Percentiles rank a stretch among this genome's conserved stretches.
These are phyloP conservation scores for Toxostoma redivivum DNA, from an alignment of 2,113 vertebrate genomes.

Conservation along the genomic window DNA sequence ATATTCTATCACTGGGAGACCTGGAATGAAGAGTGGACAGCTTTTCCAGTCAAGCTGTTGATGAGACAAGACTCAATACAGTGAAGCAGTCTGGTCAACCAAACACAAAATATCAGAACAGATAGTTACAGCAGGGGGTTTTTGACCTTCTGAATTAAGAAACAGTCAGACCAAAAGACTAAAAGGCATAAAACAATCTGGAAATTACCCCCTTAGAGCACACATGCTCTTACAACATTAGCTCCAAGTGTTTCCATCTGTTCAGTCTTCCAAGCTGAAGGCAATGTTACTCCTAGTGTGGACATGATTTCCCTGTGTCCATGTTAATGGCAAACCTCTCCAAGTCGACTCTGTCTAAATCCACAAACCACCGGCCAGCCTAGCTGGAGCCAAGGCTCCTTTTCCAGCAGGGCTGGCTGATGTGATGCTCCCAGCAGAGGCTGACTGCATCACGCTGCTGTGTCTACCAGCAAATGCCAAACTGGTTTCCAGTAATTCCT, in stretches of 20 bases:
- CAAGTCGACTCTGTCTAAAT: not conserved
- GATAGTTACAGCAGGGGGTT: not conserved
- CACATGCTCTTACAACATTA: not conserved
- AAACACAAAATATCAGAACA: not conserved
- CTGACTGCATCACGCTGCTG: fast-evolving
- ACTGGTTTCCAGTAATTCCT: not conserved
- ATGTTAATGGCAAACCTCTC: not conserved
- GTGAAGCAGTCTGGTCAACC: not conserved
- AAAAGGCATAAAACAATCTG: not conserved
- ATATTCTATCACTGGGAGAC: not conserved
- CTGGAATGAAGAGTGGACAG: not conserved
- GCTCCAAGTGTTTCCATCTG: not conserved
- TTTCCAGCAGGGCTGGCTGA: not conserved
- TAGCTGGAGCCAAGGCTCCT: not conserved
- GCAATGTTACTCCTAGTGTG: not conserved
- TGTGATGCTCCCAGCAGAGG: not conserved
- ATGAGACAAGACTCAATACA: not conserved
- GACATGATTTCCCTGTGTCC: not conserved
- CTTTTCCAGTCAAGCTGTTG: constrained; percentile 11
- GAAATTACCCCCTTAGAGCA: not conserved
- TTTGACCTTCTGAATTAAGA: not conserved
- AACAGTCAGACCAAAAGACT: not conserved
- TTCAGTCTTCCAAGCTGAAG: not conserved
- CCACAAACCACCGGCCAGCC: not conserved
- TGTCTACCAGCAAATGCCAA: not conserved